Conservation (phyloP, 2,888 invertebrate species). For the Masnerella sp. region DNA sequence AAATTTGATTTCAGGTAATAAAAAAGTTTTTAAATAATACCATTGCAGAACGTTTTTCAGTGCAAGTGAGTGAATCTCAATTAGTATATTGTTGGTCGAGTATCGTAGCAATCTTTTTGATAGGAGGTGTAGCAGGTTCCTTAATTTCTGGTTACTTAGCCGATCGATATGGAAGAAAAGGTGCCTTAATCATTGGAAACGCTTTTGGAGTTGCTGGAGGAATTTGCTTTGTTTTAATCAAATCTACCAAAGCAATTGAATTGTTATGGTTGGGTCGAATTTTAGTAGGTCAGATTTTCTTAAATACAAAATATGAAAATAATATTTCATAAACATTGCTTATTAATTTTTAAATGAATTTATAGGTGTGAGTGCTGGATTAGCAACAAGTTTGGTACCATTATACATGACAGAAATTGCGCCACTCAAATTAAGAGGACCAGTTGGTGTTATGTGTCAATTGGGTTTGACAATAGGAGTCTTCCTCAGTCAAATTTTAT, state of each 20-base stretch:
- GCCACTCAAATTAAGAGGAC: constrained; percentile 87
- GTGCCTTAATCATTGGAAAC: constrained; percentile 85
- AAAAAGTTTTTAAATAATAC: neutral
- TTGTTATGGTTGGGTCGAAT: constrained; percentile 88
- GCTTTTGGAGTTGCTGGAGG: constrained; percentile 84
- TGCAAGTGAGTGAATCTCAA: neutral
- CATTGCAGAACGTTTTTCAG: neutral
- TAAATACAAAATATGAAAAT: neutral
- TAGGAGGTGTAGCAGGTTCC: constrained; percentile 94
- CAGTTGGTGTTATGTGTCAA: constrained; percentile 90
- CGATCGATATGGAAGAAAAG: constrained; percentile 87
- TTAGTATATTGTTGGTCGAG: constrained; percentile 84
- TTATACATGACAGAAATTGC: constrained; percentile 95
- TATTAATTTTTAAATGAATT: neutral
- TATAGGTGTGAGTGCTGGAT: constrained; percentile 80
- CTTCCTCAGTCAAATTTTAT: constrained; percentile 85
- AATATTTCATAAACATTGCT: neutral
- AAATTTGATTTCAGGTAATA: constrained; percentile 78
- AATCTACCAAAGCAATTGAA: constrained; percentile 85
- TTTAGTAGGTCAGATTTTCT: constrained; percentile 81
- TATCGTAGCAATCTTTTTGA: constrained; percentile 92
- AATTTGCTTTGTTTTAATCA: constrained; percentile 83
- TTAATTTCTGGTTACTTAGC: constrained; percentile 88
- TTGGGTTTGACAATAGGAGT: constrained; percentile 89
- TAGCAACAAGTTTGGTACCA: constrained; percentile 91